phyloP scores from a whole-genome alignment of 2,113 vertebrate species.

The Microcebus tavaratra region DNA sequence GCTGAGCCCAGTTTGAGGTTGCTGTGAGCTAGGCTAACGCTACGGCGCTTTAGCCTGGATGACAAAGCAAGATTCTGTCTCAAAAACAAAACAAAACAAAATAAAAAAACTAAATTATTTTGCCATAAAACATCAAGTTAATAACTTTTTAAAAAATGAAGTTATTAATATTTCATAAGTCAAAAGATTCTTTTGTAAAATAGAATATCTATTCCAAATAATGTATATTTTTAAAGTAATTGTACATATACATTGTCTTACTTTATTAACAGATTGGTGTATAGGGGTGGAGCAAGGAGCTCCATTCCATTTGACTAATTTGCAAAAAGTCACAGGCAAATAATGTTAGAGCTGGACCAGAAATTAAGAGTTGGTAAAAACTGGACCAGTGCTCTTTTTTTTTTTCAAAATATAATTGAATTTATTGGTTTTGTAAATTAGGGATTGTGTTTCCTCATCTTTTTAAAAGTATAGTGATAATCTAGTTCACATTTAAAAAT shows the following conservation, averaged over 20 bases:
- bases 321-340: background rate
- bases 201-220: background rate
- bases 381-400: background rate
- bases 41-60: too few species aligned
- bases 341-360: background rate
- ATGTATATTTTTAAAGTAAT: background rate
- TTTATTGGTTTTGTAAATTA: background rate
- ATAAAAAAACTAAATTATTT: background rate
- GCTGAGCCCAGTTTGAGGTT: too few species aligned
- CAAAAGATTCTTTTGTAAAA: background rate
- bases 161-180: background rate
- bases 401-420: background rate
- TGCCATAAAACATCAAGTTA: background rate
- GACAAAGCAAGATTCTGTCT: too few species aligned
- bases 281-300: background rate
- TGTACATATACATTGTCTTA: background rate
- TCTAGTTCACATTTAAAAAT: background rate
- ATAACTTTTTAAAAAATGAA: slow-evolving; percentile 26
- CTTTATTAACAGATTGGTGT: background rate
- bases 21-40: too few species aligned
- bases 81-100: too few species aligned
- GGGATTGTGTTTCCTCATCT: background rate
- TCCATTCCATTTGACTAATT: background rate
- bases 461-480: slow-evolving; percentile 21
- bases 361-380: background rate